Evolutionary conservation across 1,140 invertebrate genomes (phyloP).

Genomic region (Pachyrhynchus sulphureomaculatus): DNA sequence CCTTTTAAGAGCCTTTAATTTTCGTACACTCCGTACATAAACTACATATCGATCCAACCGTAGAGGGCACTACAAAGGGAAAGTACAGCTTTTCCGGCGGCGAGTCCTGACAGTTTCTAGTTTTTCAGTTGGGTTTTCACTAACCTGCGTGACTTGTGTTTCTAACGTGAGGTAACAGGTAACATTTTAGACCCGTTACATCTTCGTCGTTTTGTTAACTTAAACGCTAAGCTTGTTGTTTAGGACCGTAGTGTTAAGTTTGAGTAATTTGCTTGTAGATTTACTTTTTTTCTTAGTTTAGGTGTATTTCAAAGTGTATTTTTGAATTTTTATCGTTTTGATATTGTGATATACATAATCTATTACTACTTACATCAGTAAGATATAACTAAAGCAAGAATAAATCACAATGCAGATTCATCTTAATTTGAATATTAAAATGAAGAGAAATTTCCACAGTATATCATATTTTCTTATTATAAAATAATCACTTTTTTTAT

Average conservation of each 20-base stretch:
- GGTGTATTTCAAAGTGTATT: no score
- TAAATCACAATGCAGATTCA: no score
- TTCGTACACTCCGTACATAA: neutral
- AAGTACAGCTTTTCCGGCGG: constrained; percentile 13
- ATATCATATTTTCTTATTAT: no score
- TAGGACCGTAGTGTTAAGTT: neutral
- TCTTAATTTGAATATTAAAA: no score
- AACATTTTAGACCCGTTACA: neutral
- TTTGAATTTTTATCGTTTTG: no score
- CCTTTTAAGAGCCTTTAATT: no score
- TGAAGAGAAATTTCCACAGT: no score
- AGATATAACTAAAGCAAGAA: no score
- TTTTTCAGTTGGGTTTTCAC: constrained; percentile 22
- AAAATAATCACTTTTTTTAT: no score
- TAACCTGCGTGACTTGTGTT: constrained; percentile 19
- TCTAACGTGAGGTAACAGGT: constrained; percentile 18
- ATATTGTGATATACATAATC: no score
- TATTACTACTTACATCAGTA: no score
- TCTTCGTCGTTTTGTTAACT: neutral
- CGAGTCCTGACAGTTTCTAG: neutral
- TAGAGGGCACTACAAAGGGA: constrained; percentile 19
- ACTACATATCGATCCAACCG: neutral
- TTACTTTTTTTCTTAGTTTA: no score
- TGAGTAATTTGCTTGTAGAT: neutral
- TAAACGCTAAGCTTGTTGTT: neutral